Evolutionary conservation across 2,113 vertebrate genomes (phyloP), one percentile per base, ranked within the genome.

Genomic region (Eulemur rufifrons): DNA sequence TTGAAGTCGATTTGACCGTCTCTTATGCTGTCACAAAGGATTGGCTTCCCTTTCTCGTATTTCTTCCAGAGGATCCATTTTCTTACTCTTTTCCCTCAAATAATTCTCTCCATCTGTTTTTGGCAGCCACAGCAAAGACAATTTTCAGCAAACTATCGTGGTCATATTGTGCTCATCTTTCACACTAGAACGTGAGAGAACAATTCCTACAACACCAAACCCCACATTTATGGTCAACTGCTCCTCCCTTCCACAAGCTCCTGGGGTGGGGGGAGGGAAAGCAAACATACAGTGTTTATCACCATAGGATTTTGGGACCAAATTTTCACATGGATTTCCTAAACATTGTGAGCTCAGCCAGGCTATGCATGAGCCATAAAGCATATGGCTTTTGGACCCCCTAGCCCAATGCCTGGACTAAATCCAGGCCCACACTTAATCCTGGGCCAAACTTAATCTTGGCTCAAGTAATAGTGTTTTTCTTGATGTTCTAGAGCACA

Each of bases 61-160:
- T 86, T 94, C 87, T 94, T 84, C 61, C 78, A 87, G 37, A 56
- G 25, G 42, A 84, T 77, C 25, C 9, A 74, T 82, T 82, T 74
- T 81, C 45, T 92, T 86, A 50, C 74, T 74, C 25, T 25, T 76
- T 66, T 94, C 42, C 12, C 6, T 89, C 47, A 94, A 96, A 85
- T 94, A 42, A 59, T 89, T 61, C n/a, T 82, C 21, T 87, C 71
- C 34, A 27, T 17, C 27, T 86, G 15, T 23, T 94, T 91, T 93
- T 69, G 63, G 56, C 54, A 80, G 47, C 42, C 83, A 37, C 1
- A 52, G n/a, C 34, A 78, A 93, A 95, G 12, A 37, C 29, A 74
- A 50, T 39, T 63, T 42, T 74, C 68, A 54, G 37, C 52, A 69
- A 95, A 71, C 5, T 63, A 10, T 50, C 69, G 50, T 59, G 18